Base-by-base conservation (phyloP, 2,888 invertebrate genomes). In the Pyralis farinalis region DNA sequence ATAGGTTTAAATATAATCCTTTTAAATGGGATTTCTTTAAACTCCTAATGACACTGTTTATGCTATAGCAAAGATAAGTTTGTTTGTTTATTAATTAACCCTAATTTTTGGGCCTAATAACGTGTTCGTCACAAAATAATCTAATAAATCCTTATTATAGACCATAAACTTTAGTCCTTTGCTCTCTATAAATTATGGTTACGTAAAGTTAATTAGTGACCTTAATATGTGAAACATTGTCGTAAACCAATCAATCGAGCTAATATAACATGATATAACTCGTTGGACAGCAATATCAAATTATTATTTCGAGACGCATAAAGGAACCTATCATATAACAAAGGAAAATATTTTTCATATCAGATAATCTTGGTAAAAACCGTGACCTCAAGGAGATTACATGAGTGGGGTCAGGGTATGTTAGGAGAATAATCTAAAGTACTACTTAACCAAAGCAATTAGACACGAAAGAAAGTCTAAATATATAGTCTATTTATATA, bases 111-210 rank as follows among this genome's bases (percentile, higher is more conserved):
- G 7, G 12, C 29, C n/a, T n/a, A 20, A 7, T 10, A n/a, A 9
- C 6, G 27, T 29, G 7, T 10, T 1, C 11, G 22, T 28, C 21
- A 28, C 28, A 20, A 29, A 36, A 36, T 28, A 16, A 27, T 11
- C 35, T 28, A 29, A 28, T 36, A 36, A 36, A 36, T 11, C 30
- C 20, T 30, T 37, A 22, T 30, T 30, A 30, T 21, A 53, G 51
- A 64, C 64, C 66, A 69, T 71, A 60, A 68, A 65, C 61, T 47
- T 40, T 46, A 53, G 49, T 62, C 16, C 68, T 71, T 76, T 77
- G 74, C 75, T 70, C 67, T 45, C 51, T 52, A 62, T 71, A 16
- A 72, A 76, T 78, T 73, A 71, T 60, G 57, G 51, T 50, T 57
- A 55, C 55, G 55, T 56, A 58, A 55, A 48, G 51, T 59, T 47